phyloP scores from a whole-genome alignment of 2,113 vertebrate genomes.

The Boulengeromyrus knoepffleri region DNA sequence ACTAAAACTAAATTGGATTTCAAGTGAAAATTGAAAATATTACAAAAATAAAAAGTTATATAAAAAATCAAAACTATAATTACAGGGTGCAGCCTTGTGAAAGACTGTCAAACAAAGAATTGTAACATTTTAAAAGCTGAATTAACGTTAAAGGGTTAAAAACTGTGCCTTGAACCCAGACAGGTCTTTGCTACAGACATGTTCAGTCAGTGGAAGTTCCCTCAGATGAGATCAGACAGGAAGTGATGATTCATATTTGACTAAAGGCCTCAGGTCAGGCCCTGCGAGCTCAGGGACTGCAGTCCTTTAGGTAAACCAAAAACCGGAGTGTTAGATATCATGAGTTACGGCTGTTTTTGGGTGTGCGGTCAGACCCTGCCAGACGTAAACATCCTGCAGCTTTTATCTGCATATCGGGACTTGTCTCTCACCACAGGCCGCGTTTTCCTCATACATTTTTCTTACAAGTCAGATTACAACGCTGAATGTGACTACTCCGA shows the following conservation, averaged over 20 bases:
- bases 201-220: background rate
- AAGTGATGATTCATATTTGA: background rate
- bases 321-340: background rate
- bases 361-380: background rate
- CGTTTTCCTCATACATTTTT: background rate
- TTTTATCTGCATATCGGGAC: background rate
- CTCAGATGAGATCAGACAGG: background rate
- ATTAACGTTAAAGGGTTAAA: background rate
- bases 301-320: background rate
- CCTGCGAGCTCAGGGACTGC: background rate
- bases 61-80: background rate
- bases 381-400: background rate
- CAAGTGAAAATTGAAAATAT: background rate
- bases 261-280: background rate
- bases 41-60: background rate
- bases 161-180: background rate
- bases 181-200: background rate
- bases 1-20: background rate
- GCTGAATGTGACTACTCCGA: background rate
- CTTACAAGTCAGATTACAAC: background rate
- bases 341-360: background rate
- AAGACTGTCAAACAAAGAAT: background rate
- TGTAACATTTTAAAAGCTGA: background rate
- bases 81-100: background rate
- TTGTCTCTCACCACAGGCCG: background rate